These are phyloP conservation scores for Sparus aurata DNA, from an alignment of 2,797 vertebrate genomes.

Conservation along the genomic window DNA sequence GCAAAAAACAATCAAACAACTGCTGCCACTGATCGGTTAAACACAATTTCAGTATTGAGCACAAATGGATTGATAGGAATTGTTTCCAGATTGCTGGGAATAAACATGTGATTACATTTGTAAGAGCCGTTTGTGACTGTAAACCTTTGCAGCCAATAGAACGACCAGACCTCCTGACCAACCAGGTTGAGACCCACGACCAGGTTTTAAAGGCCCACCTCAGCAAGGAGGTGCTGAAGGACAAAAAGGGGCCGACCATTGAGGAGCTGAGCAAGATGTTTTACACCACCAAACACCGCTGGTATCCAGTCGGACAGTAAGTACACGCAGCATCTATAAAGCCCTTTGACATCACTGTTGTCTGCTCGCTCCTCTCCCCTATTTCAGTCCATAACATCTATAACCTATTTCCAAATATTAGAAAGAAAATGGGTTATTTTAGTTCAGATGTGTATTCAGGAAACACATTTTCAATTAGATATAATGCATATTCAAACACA, in stretches of 20 bases:
- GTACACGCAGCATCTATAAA: constrained; percentile 56
- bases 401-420: no score
- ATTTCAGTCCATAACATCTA: no score
- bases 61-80: neutral
- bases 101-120: neutral
- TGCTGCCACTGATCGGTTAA: neutral
- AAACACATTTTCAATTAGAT: no score
- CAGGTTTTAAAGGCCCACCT: constrained; percentile 92
- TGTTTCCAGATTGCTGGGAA: neutral
- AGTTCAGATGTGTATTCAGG: no score
- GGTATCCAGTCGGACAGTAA: constrained; percentile 97
- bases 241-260: constrained; percentile 84
- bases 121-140: constrained; percentile 15
- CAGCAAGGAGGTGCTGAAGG: constrained; percentile 76
- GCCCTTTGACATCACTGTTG: neutral
- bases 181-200: constrained; percentile 90
- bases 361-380: neutral
- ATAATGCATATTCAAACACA: no score
- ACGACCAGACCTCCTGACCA: constrained; percentile 85
- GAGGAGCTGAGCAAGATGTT: constrained; percentile 98
- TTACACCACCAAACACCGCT: constrained; percentile 95
- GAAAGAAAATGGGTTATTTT: no score
- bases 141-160: constrained; percentile 86
- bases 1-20: neutral
- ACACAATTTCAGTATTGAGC: neutral